A percentile compares a stretch with the other conserved stretches of the same genome.
Conservation (phyloP, 2,888 invertebrate genomes). For the Agapostemon virescens region DNA sequence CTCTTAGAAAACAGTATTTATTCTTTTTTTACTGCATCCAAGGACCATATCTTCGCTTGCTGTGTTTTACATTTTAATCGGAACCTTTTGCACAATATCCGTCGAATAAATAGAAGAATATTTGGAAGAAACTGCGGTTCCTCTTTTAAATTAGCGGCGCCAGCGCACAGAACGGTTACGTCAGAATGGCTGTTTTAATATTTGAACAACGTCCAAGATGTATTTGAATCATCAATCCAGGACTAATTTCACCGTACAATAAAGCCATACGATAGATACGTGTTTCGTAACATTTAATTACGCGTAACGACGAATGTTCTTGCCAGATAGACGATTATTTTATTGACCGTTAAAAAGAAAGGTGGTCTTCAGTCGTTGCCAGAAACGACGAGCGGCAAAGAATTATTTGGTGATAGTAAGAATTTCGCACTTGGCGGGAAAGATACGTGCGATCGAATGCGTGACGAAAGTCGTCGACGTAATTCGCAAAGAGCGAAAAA, state of each 20-base stretch:
- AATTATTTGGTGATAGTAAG: neutral
- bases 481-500: neutral
- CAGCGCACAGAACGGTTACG: neutral
- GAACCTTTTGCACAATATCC: neutral
- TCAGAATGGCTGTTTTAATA: conserved; percentile 29
- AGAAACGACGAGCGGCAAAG: neutral
- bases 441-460: neutral
- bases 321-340: neutral
- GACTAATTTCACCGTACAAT: conserved; percentile 8
- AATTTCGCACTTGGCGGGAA: neutral
- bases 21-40: neutral
- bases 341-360: neutral
- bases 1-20: neutral
- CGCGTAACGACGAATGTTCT: neutral
- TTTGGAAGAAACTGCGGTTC: neutral
- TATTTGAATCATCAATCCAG: conserved; percentile 26
- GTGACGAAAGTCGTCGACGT: no score
- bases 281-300: conserved; percentile 9
- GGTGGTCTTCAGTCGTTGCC: neutral
- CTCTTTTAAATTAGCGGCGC: conserved; percentile 12
- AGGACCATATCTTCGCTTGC: neutral
- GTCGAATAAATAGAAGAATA: no score
- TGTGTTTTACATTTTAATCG: neutral
- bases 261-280: neutral
- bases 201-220: conserved; percentile 36